Percentiles rank a stretch among this genome's conserved stretches.
These are phyloP conservation scores for Hystrix brachyura DNA, from an alignment of 2,113 vertebrate genomes.

Conservation along the genomic window DNA sequence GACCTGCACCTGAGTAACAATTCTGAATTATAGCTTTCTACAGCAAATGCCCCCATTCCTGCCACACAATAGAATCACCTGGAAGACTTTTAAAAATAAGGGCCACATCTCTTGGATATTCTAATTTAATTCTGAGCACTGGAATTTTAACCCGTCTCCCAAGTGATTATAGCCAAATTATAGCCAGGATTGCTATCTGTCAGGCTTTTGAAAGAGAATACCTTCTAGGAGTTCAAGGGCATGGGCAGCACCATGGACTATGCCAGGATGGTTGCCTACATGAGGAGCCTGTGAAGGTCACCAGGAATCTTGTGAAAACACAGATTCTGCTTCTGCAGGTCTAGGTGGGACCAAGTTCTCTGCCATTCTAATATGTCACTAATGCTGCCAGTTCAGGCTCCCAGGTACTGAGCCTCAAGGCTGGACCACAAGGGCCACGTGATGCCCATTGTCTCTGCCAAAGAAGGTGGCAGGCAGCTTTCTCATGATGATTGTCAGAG, in stretches of 20 bases:
- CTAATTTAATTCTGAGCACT: neutral
- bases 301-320: neutral
- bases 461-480: neutral
- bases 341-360: neutral
- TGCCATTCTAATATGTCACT: neutral
- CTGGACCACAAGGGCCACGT: accelerated
- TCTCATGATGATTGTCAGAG: neutral
- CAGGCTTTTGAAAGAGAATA: neutral
- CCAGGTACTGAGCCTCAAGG: neutral
- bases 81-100: neutral
- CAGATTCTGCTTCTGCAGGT: neutral
- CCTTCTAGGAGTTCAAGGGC: neutral
- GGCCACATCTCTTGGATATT: neutral
- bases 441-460: accelerated
- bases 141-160: neutral
- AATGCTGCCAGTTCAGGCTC: neutral
- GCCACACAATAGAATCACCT: neutral
- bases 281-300: neutral
- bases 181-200: neutral
- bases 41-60: accelerated
- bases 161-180: neutral
- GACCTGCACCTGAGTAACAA: accelerated
- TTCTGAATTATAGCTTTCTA: neutral
- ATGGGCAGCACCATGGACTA: accelerated
- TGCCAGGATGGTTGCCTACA: neutral